These are phyloP conservation scores for Hemibagrus guttatus DNA, from an alignment of 2,797 vertebrate genomes.

Conservation along the genomic window DNA sequence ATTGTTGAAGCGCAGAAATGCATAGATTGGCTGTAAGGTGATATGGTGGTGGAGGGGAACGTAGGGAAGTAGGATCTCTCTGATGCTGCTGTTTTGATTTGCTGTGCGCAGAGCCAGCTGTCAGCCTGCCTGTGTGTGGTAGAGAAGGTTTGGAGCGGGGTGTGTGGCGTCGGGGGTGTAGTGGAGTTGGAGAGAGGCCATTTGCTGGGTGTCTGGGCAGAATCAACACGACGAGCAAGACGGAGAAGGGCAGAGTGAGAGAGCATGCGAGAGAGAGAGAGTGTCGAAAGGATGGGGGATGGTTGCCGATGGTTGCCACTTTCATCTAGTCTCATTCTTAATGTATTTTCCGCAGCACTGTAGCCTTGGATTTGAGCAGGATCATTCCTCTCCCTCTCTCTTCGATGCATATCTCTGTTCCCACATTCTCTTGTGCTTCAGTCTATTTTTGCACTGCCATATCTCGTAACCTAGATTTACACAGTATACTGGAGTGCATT, in stretches of 20 bases:
- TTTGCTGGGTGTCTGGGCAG: constrained; percentile 72
- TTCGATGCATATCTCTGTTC: constrained; percentile 28
- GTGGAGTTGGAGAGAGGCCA: constrained; percentile 68
- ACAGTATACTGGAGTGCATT: constrained; percentile 18
- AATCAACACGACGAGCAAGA: constrained; percentile 59
- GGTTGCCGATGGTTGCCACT: constrained; percentile 32
- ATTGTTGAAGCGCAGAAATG: constrained; percentile 50
- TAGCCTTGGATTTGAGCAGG: constrained; percentile 15
- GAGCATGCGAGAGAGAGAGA: constrained; percentile 36
- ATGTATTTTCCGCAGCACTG: constrained; percentile 23
- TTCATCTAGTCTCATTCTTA: constrained; percentile 38
- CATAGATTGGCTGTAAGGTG: constrained; percentile 54
- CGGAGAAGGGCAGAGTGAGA: constrained; percentile 23
- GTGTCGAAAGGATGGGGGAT: constrained; percentile 31
- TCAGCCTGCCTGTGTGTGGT: constrained; percentile 75
- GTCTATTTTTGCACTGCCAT: constrained; percentile 39
- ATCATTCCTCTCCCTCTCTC: constrained; percentile 18
- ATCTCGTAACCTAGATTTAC: constrained; percentile 37
- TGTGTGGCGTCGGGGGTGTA: constrained; percentile 55
- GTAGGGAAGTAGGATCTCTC: constrained; percentile 47
- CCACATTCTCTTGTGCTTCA: constrained; percentile 39
- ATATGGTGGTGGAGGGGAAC: constrained; percentile 52
- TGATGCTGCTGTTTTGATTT: constrained; percentile 73
- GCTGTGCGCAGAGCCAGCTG: constrained; percentile 76
- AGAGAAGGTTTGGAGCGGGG: constrained; percentile 43